A percentile compares a stretch with the other conserved stretches of the same genome.
Evolutionary conservation across 2,888 invertebrate genomes (phyloP).

Genomic region (Drosophila cognata): DNA sequence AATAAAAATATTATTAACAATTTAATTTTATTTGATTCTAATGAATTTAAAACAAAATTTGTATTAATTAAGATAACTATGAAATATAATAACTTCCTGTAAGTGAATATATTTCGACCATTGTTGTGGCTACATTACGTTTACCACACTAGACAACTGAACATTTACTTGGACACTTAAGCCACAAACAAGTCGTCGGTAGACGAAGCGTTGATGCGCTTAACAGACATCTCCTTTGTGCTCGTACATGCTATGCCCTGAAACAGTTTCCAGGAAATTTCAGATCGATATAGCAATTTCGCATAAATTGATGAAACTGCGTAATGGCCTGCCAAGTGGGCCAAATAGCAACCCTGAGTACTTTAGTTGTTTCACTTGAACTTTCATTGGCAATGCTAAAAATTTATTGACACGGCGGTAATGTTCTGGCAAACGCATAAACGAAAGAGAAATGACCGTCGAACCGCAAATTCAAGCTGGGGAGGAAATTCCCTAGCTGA

Average conservation of each 20-base stretch:
- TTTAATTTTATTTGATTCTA: background rate
- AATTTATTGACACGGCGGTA: constrained; percentile 38
- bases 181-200: background rate
- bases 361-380: constrained; percentile 14
- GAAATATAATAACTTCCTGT: background rate
- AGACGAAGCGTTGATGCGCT: constrained; percentile 32
- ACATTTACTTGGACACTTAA: background rate
- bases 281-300: constrained; percentile 48
- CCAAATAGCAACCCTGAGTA: constrained; percentile 27
- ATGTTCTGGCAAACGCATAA: constrained; percentile 47
- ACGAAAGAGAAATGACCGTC: constrained; percentile 39
- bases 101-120: background rate
- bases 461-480: constrained; percentile 10
- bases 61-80: background rate
- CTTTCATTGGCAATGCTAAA: constrained; percentile 20
- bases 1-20: background rate
- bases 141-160: background rate
- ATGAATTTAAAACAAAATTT: background rate
- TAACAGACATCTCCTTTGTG: constrained; percentile 5
- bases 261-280: constrained; percentile 29
- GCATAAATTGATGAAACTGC: constrained; percentile 57
- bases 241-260: constrained; percentile 16
- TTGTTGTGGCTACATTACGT: constrained; percentile 7
- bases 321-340: constrained; percentile 56
- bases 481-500: constrained; percentile 18